A percentile compares a stretch with the other conserved stretches of the same genome.
phyloP scores from a whole-genome alignment of 2,113 vertebrate genomes.

The Hippocampus barbouri region DNA sequence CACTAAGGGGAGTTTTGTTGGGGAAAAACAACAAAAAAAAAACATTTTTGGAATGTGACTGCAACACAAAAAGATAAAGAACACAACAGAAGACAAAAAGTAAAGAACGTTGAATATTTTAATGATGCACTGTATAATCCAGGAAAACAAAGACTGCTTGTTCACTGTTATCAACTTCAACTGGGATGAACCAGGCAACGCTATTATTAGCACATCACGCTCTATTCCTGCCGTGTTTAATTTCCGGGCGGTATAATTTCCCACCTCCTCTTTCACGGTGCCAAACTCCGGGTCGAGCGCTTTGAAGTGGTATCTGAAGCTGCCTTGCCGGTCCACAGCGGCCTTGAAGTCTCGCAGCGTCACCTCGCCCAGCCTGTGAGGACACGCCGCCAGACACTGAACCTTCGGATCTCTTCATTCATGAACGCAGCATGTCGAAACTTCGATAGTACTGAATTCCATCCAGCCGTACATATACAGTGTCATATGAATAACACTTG shows the following conservation, averaged over 20 bases:
- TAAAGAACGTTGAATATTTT: background rate
- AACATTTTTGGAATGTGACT: no score
- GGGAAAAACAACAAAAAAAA: no score
- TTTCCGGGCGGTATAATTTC: conserved; percentile 28
- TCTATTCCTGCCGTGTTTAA: conserved; percentile 31
- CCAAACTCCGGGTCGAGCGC: conserved; percentile 97
- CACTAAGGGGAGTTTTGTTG: no score
- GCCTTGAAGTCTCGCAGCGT: conserved; percentile 91
- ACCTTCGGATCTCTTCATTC: background rate
- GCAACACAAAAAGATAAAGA: background rate
- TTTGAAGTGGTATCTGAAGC: conserved; percentile 96
- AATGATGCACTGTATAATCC: conserved; percentile 1
- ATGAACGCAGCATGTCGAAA: background rate
- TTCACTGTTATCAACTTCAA: conserved; percentile 21
- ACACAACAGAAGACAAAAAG: no score
- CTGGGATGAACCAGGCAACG: conserved; percentile 21
- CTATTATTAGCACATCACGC: conserved; percentile 43
- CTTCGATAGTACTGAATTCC: no score
- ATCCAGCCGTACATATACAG: no score
- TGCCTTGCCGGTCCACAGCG: conserved; percentile 89
- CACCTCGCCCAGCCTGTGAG: conserved; percentile 87
- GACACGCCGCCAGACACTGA: conserved; percentile 31
- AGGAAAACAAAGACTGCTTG: conserved; percentile 24
- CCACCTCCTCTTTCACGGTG: conserved; percentile 95
- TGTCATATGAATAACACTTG: no score